A percentile compares a stretch with the other conserved stretches of the same genome.
Conservation (phyloP, 2,113 vertebrate genomes). For the Holacanthus passer region DNA sequence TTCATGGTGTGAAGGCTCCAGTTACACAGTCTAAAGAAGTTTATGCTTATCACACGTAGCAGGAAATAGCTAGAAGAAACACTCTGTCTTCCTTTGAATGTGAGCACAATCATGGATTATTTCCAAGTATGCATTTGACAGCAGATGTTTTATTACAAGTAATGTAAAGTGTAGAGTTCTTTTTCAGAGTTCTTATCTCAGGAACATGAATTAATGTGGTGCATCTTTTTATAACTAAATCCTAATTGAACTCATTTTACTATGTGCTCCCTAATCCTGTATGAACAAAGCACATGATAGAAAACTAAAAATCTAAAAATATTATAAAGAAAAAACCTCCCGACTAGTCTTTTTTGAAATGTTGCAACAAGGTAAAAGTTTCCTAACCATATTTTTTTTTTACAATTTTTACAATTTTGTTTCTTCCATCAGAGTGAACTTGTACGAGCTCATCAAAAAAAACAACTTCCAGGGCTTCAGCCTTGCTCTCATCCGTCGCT, state of each 20-base stretch:
- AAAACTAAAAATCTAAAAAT: background rate
- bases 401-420: no score
- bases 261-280: background rate
- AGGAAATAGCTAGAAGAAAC: conserved; percentile 48
- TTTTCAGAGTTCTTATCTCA: conserved; percentile 33
- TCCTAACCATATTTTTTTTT: no score
- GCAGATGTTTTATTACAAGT: background rate
- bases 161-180: conserved; percentile 32
- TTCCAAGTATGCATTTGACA: background rate
- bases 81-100: conserved; percentile 27
- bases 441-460: conserved; percentile 95
- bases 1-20: conserved; percentile 77
- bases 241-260: background rate
- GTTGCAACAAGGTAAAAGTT: background rate
- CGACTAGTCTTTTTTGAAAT: background rate
- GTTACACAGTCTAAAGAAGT: conserved; percentile 73
- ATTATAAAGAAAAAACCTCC: background rate
- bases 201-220: background rate
- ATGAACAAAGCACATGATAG: background rate
- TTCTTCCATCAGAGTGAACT: conserved; percentile 87
- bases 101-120: conserved; percentile 53
- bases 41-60: conserved; percentile 64
- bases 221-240: conserved; percentile 20
- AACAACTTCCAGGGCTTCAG: conserved; percentile 96
- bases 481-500: conserved; percentile 88